phyloP scores from a whole-genome alignment of 1,140 invertebrate genomes.

The Drosophila tropicalis region DNA sequence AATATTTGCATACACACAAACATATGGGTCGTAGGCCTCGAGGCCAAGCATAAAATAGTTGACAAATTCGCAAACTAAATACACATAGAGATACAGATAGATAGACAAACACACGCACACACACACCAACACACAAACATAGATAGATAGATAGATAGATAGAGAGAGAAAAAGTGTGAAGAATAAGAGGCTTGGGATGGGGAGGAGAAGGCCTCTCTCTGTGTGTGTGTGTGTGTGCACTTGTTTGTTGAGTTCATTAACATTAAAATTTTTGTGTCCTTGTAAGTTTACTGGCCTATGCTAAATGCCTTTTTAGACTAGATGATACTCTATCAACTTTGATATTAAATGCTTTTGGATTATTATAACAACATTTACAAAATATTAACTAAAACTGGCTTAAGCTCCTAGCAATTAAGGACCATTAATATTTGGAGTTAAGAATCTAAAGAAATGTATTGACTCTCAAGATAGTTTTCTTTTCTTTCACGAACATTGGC shows the following conservation, averaged over 20 bases:
- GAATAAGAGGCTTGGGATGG: background rate
- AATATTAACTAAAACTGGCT: too few species aligned
- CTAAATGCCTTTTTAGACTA: slow-evolving; percentile 11
- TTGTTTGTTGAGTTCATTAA: slow-evolving; percentile 80
- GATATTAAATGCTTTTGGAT: background rate
- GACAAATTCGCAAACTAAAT: slow-evolving; percentile 77
- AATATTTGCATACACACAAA: slow-evolving; percentile 35
- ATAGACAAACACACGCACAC: slow-evolving; percentile 39
- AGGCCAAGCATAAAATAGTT: slow-evolving; percentile 74
- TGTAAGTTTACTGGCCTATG: slow-evolving; percentile 60
- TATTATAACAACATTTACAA: too few species aligned
- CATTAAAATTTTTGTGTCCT: slow-evolving; percentile 71
- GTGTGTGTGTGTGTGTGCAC: slow-evolving; percentile 26
- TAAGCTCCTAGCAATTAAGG: too few species aligned
- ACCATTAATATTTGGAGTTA: too few species aligned
- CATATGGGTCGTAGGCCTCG: slow-evolving; percentile 59
- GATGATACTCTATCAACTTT: slow-evolving; percentile 28
- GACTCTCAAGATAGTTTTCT: too few species aligned
- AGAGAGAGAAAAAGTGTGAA: background rate
- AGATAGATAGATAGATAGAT: slow-evolving; percentile 17
- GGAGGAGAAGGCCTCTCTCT: background rate
- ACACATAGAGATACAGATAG: slow-evolving; percentile 55
- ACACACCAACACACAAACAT: slow-evolving; percentile 33
- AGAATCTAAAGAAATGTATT: too few species aligned
- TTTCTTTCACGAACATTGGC: too few species aligned